Base-by-base conservation (phyloP, 2,888 invertebrate species). In the Sycophila texana region DNA sequence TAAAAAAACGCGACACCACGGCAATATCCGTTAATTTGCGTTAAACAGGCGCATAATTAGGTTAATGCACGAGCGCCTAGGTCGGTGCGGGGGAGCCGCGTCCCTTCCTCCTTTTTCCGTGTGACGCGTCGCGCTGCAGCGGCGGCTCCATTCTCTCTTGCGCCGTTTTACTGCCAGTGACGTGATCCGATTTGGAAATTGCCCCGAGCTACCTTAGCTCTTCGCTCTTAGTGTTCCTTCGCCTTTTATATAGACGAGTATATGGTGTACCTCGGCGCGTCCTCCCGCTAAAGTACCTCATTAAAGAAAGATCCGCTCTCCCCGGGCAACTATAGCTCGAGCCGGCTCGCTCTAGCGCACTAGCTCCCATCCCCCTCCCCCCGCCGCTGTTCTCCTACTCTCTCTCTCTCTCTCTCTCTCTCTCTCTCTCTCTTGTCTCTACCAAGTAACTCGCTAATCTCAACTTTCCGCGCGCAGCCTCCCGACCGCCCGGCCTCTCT, bases 111-210 rank as follows among this genome's bases (percentile, higher is more conserved):
- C 47, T 60, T 67, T 67, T 74, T 65, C 20, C 16, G 51, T 18
- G 22, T 39, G 39, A 39, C 39, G 39, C 67, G 20, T 13, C 39
- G 18, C 57, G 10, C 60, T 16, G 20, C n/a, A 13, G 60, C 74
- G 60, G 55, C 13, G 14, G 55, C 30, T 58, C 47, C 58, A 81
- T 74, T 39, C 73, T 71, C 76, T 61, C 61, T 74, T 39, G 47
- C 67, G 79, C 74, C 75, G 81, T 83, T 82, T 82, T 83, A 83
- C 80, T 81, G 77, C 68, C 74, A 80, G 78, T 61, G 81, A 81
- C 81, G 83, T 81, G 82, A 83, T 83, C 83, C 82, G 84, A 84
- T 84, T 83, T 83, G 79, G 72, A 81, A 81, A 84, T 81, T 80
- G 81, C 82, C 68, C 70, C 61, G 60, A 75, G 67, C 75, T 77